Conservation (phyloP, 2,797 vertebrate species). For the Cephalopachus bancanus region DNA sequence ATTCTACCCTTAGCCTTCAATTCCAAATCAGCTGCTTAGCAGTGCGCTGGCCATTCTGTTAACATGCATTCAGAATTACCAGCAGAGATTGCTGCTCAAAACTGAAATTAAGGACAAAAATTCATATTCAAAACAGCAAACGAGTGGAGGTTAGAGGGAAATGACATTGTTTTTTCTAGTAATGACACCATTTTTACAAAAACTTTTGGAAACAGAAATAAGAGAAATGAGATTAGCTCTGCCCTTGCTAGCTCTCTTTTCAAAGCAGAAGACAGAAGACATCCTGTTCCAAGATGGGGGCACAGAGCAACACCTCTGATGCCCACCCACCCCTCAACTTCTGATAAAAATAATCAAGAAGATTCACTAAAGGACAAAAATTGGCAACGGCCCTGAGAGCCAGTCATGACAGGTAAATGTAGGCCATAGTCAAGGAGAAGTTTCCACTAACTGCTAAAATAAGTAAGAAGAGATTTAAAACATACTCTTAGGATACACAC, state of each 20-base stretch:
- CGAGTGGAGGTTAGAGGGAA: slow-evolving; percentile 19
- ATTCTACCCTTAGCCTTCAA: neutral
- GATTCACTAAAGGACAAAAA: neutral
- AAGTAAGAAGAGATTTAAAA: neutral
- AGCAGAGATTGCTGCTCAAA: neutral
- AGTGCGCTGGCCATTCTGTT: neutral
- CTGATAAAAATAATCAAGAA: neutral
- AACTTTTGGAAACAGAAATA: neutral
- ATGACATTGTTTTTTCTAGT: neutral
- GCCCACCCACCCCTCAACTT: neutral
- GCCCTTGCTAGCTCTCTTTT: slow-evolving; percentile 10
- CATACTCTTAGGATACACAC: neutral
- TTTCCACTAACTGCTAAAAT: neutral
- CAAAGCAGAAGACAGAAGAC: neutral
- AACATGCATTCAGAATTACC: neutral
- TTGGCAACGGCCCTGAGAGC: neutral
- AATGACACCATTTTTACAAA: slow-evolving; percentile 47
- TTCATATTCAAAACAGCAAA: slow-evolving; percentile 27
- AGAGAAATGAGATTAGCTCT: neutral
- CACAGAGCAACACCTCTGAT: neutral
- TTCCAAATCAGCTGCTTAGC: neutral
- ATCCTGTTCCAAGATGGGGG: neutral
- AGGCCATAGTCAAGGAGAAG: neutral
- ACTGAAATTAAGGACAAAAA: slow-evolving; percentile 49
- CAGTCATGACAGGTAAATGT: neutral